A percentile compares a stretch with the other conserved stretches of the same genome.
Conservation (phyloP, 2,888 invertebrate species). For the Augiades crinisus region DNA sequence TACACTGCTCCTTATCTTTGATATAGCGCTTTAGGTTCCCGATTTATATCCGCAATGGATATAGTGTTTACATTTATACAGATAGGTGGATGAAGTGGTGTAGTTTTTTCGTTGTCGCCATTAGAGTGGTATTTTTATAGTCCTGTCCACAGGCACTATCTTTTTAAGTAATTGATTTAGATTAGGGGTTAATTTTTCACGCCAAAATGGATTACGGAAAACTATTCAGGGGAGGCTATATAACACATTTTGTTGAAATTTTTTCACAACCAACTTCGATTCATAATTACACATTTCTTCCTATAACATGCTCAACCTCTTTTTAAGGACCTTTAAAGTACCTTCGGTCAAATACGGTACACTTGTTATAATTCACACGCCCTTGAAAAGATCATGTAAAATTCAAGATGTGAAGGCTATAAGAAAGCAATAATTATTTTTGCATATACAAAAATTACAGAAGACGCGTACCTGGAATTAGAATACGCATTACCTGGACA, state of each 20-base stretch:
- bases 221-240: slow-evolving; percentile 1
- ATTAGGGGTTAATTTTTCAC: slow-evolving; percentile 45
- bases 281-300: too few relatives aligned
- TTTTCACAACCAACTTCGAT: not conserved
- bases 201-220: slow-evolving; percentile 33
- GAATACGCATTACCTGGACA: too few relatives aligned
- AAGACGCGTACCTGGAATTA: too few relatives aligned
- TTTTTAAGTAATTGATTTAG: slow-evolving; percentile 59
- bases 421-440: too few relatives aligned
- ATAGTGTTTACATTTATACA: not conserved
- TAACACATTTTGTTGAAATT: not conserved
- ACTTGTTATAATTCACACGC: too few relatives aligned
- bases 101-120: slow-evolving; percentile 40
- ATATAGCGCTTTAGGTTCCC: slow-evolving; percentile 33
- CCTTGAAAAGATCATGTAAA: too few relatives aligned
- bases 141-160: slow-evolving; percentile 52
- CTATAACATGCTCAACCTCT: too few relatives aligned
- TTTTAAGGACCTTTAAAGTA: too few relatives aligned
- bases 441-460: too few relatives aligned
- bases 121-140: slow-evolving; percentile 48
- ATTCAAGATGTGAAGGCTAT: too few relatives aligned
- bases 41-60: slow-evolving; percentile 22
- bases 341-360: too few relatives aligned
- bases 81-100: slow-evolving; percentile 30
- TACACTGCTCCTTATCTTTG: slow-evolving; percentile 41